phyloP scores from a whole-genome alignment of 2,888 invertebrate species.

The Nematopogon swammerdamellus region DNA sequence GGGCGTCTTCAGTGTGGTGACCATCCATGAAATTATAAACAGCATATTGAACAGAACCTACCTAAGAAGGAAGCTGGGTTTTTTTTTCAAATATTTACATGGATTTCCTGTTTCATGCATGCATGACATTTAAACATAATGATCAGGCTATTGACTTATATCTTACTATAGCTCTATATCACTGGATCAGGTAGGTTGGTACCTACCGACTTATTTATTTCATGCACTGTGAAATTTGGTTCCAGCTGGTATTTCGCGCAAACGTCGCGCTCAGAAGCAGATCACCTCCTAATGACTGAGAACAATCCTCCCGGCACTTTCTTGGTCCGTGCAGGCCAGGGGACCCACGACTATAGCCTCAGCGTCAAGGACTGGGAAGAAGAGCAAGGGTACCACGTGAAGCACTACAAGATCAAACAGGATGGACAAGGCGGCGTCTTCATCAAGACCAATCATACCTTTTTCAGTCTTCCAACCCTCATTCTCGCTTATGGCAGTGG shows the following conservation, averaged over 20 bases:
- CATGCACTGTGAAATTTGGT: conserved; percentile 9
- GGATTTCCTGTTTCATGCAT: too few relatives aligned
- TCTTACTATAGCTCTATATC: too few relatives aligned
- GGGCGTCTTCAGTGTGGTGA: too few relatives aligned
- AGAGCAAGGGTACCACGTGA: conserved; percentile 77
- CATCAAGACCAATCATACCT: conserved; percentile 51
- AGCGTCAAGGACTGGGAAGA: conserved; percentile 84
- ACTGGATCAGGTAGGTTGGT: too few relatives aligned
- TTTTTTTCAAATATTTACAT: too few relatives aligned
- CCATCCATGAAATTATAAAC: too few relatives aligned
- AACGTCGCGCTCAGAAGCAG: conserved; percentile 86
- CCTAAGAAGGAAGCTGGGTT: too few relatives aligned
- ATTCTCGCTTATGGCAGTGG: neutral
- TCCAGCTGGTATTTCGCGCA: conserved; percentile 90
- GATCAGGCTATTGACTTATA: too few relatives aligned
- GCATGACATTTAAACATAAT: too few relatives aligned
- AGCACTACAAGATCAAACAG: conserved; percentile 90
- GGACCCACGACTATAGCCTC: conserved; percentile 70
- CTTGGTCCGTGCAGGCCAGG: conserved; percentile 85
- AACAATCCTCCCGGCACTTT: conserved; percentile 83
- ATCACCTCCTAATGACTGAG: conserved; percentile 74
- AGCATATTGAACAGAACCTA: too few relatives aligned
- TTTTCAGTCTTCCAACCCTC: neutral
- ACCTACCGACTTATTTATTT: too few relatives aligned
- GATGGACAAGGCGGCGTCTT: conserved; percentile 85